phyloP scores from a whole-genome alignment of 1,140 invertebrate species.

The Trinorchestia longiramus region DNA sequence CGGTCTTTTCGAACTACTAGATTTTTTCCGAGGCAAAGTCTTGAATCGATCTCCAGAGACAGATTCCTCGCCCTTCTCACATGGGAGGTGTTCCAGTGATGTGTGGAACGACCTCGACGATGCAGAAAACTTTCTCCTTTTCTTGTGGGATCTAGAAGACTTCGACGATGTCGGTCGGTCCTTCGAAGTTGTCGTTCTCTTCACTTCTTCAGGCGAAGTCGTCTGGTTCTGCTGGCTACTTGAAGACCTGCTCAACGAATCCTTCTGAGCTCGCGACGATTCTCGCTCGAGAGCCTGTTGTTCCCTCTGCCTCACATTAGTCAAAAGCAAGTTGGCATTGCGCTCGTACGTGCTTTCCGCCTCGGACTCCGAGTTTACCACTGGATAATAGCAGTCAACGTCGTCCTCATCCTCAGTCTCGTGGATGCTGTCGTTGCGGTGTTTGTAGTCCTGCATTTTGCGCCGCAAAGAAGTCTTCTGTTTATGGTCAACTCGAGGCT shows the following conservation, averaged over 20 bases:
- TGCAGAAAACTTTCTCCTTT: neutral
- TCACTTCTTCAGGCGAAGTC: neutral
- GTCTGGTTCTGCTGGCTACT: neutral
- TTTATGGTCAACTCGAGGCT: neutral
- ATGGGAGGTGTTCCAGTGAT: slow-evolving; percentile 12
- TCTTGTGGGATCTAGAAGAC: neutral
- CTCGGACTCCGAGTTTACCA: neutral
- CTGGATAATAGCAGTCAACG: neutral
- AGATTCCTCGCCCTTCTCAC: neutral
- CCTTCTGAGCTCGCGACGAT: neutral
- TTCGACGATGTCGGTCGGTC: slow-evolving; percentile 24
- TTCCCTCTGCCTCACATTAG: neutral
- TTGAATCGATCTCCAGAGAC: neutral
- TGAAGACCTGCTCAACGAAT: neutral
- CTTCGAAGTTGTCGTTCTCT: neutral
- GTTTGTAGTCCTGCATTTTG: slow-evolving; percentile 35
- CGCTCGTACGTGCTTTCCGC: neutral
- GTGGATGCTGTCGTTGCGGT: slow-evolving; percentile 50
- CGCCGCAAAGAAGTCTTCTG: slow-evolving; percentile 24
- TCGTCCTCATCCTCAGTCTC: slow-evolving; percentile 43
- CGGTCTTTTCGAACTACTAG: neutral
- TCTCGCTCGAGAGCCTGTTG: neutral
- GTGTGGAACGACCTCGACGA: neutral
- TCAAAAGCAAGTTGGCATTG: neutral
- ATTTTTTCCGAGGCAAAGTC: neutral